phyloP scores from a whole-genome alignment of 2,888 invertebrate genomes.

The Encarsia formosa region DNA sequence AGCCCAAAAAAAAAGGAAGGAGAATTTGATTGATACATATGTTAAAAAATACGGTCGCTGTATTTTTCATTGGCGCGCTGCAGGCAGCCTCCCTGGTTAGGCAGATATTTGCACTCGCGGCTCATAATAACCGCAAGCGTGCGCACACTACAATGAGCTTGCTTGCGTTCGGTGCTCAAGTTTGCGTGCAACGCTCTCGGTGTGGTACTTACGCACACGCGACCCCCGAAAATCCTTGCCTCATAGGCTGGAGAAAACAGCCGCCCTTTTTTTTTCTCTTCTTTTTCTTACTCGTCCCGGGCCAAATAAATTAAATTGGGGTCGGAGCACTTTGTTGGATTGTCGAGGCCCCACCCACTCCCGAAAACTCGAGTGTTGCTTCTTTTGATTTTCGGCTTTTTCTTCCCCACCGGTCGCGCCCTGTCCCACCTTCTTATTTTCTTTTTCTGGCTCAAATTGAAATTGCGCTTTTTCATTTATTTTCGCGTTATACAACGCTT shows the following conservation, averaged over 20 bases:
- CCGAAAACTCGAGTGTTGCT: background rate
- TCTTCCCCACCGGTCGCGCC: background rate
- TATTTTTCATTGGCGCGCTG: slow-evolving; percentile 14
- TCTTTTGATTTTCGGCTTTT: background rate
- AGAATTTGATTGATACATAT: slow-evolving; percentile 12
- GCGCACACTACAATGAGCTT: background rate
- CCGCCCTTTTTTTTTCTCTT: background rate
- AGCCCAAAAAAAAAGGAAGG: background rate
- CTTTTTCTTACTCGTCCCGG: background rate
- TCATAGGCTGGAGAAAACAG: background rate
- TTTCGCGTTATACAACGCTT: too few species aligned
- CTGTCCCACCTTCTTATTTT: background rate
- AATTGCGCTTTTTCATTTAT: background rate
- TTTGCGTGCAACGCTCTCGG: slow-evolving; percentile 20
- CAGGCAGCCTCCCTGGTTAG: too few species aligned
- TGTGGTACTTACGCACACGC: slow-evolving; percentile 5
- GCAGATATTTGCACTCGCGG: background rate
- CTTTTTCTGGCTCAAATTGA: background rate
- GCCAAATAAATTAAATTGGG: slow-evolving; percentile 18
- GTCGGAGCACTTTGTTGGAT: slow-evolving; percentile 15
- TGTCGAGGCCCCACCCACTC: background rate
- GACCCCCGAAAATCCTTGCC: background rate
- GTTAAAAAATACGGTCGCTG: slow-evolving; percentile 10
- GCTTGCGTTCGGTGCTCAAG: slow-evolving; percentile 6
- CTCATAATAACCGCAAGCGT: background rate